These are phyloP conservation scores for Gymnarchus niloticus DNA, from an alignment of 2,113 vertebrate species.

Conservation along the genomic window DNA sequence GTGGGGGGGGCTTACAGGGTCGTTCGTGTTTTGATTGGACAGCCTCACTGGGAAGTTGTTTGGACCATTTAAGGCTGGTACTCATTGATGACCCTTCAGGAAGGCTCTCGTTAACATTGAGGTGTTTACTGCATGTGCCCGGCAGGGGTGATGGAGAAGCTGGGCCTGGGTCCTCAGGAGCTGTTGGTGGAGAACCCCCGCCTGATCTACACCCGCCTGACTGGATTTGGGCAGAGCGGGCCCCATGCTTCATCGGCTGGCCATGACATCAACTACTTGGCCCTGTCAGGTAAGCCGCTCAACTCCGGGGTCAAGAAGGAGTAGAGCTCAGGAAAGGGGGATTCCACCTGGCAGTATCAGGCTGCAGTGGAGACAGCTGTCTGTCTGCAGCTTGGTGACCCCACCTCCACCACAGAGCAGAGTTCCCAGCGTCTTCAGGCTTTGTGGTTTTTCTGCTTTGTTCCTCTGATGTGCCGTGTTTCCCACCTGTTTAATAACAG, in stretches of 20 bases:
- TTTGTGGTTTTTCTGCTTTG: no score
- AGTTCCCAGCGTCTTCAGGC: no score
- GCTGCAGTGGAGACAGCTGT: no score
- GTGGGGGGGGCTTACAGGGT: no score
- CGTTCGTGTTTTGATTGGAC: background rate
- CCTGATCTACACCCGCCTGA: constrained; percentile 87
- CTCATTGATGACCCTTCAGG: background rate
- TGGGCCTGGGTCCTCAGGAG: constrained; percentile 78
- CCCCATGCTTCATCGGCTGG: constrained; percentile 67
- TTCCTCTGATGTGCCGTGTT: no score
- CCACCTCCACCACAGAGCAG: no score
- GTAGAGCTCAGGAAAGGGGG: no score
- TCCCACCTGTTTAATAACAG: no score
- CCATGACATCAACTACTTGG: constrained; percentile 92
- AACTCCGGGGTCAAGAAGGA: no score
- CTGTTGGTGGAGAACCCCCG: constrained; percentile 74
- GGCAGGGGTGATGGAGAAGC: constrained; percentile 88
- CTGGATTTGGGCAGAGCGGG: constrained; percentile 85
- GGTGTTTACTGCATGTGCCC: background rate
- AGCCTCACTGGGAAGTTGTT: background rate
- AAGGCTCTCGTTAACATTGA: background rate
- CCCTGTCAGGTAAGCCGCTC: constrained; percentile 77
- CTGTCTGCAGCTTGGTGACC: no score
- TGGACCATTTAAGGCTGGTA: background rate
- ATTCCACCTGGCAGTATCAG: no score